Evolutionary conservation across 2,113 vertebrate genomes (phyloP).

Genomic region (Hippocampus comes): DNA sequence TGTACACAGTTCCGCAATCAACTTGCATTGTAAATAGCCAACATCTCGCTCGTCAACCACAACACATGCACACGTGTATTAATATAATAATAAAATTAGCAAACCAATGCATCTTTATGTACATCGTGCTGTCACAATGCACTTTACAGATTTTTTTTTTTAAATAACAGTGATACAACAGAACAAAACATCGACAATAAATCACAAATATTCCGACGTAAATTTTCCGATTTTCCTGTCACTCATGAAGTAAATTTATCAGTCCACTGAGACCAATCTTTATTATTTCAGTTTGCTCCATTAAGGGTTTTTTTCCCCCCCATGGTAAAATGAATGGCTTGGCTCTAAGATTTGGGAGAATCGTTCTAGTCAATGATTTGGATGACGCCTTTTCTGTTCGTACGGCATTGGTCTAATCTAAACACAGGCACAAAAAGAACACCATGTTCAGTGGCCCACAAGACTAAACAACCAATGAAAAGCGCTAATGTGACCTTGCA

Average conservation of each 20-base stretch:
- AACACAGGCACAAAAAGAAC: constrained; percentile 1
- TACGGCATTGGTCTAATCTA: not conserved
- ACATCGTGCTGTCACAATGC: too few species aligned
- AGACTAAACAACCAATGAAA: constrained; percentile 4
- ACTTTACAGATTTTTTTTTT: too few species aligned
- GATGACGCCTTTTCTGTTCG: not conserved
- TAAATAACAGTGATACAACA: too few species aligned
- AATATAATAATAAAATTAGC: not conserved
- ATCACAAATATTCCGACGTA: too few species aligned
- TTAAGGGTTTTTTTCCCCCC: not conserved
- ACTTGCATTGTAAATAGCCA: not conserved
- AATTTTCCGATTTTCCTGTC: too few species aligned
- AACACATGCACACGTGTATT: not conserved
- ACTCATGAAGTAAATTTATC: too few species aligned
- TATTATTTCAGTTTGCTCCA: not conserved
- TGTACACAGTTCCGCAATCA: constrained; percentile 10
- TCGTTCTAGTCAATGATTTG: not conserved
- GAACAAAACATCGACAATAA: too few species aligned
- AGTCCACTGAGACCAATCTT: too few species aligned
- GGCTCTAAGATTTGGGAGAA: not conserved
- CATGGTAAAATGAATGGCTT: not conserved
- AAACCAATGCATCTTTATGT: not conserved
- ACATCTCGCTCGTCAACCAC: not conserved
- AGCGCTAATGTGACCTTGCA: constrained; percentile 12
- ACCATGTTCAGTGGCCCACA: constrained; percentile 3